Evolutionary conservation across 2,797 vertebrate species (phyloP), one percentile per base, ranked within the genome.

Genomic region (Hyperoplus immaculatus): DNA sequence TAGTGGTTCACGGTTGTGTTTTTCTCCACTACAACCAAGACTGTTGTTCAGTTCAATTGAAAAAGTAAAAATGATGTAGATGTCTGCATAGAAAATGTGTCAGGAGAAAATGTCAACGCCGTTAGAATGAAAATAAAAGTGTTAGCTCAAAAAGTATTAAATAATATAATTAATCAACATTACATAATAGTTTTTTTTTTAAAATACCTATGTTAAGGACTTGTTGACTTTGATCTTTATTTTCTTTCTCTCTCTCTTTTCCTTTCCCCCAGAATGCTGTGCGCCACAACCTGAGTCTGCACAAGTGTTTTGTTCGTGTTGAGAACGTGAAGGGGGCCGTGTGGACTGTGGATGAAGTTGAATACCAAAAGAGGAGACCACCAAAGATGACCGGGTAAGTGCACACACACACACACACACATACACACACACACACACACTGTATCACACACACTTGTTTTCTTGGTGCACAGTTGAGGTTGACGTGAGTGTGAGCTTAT

Each of bases 281-380:
- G 88, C 97, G 98, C 87, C 98, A 99, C 96, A 99, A 99, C 95
- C 96, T 99, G 93, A 99, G 98, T 95, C 97, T 99, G 93, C 98
- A 99, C 94, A 99, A 99, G 94, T 99, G 98, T 94, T 99, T 99
- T 43, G 98, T 99, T 89, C 98, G 98, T 0, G 98, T 99, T 87
- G 98, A 99, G 95, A 99, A 99, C 18, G 98, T 99, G 92, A 99
- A 99, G 90, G 98, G 98, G 4, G 98, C 98, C 0, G 98, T 99
- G 88, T 99, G 98, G 98, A 99, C 98, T 0, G 98, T 99, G 90
- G 98, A 99, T 6, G 98, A 99, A 94, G 96, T 97, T 55, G 98
- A 99, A 92, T 99, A 99, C 94, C 98, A 99, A 96, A 99, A 99
- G 96, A 95, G 98, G 95, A 98, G 98, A 95, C 98, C 98, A 87